These are phyloP conservation scores for Poecile atricapillus DNA, from an alignment of 2,113 vertebrate species.

Conservation along the genomic window DNA sequence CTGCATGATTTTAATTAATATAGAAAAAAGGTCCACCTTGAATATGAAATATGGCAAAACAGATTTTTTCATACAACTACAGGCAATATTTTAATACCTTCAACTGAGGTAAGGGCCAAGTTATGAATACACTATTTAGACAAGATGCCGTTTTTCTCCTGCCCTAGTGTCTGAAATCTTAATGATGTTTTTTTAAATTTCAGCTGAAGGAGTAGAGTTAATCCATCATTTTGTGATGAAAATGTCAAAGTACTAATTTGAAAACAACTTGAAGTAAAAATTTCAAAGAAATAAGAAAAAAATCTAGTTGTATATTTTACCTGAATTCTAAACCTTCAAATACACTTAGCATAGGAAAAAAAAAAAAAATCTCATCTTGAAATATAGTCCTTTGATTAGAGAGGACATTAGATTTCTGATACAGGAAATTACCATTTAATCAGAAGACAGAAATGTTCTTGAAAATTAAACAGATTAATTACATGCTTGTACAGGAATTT, in stretches of 20 bases:
- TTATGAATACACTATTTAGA: not conserved
- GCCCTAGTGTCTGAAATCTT: not conserved
- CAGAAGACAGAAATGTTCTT: conserved; percentile 2
- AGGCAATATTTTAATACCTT: not conserved
- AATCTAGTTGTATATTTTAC: not conserved
- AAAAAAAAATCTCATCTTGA: not conserved
- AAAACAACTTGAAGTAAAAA: not conserved
- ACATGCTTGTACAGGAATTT: not conserved
- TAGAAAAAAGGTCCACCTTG: not conserved
- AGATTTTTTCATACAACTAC: not conserved
- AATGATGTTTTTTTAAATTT: not conserved
- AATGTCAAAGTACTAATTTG: conserved; percentile 6
- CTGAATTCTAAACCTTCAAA: not conserved
- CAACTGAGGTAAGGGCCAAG: not conserved
- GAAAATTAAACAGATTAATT: conserved; percentile 12
- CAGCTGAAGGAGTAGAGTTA: not conserved
- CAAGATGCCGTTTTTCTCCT: not conserved
- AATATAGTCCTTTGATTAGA: not conserved
- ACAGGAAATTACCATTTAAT: conserved; percentile 14
- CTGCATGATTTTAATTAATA: not conserved
- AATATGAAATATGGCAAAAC: not conserved
- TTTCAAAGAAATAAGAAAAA: not conserved
- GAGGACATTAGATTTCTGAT: not conserved
- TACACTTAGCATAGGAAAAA: not conserved
- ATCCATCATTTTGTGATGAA: not conserved